These are phyloP conservation scores for Hipposideros armiger DNA, from an alignment of 2,113 vertebrate species.

Conservation along the genomic window DNA sequence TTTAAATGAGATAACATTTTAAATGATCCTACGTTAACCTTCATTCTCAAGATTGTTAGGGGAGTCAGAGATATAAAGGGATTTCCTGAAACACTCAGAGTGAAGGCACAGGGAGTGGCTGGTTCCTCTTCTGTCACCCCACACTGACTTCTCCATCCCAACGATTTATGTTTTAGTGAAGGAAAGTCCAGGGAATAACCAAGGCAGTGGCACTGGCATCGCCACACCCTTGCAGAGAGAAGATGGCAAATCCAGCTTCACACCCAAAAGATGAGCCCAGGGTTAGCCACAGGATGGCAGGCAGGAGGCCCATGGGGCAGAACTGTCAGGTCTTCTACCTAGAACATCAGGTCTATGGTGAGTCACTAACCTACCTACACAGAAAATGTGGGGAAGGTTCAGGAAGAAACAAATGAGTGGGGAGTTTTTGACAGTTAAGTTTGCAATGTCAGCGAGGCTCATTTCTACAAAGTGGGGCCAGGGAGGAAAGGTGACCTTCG, in stretches of 20 bases:
- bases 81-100: background rate
- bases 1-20: background rate
- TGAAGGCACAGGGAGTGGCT: background rate
- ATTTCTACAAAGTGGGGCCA: background rate
- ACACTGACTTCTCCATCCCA: background rate
- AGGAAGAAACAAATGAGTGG: background rate
- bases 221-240: background rate
- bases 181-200: background rate
- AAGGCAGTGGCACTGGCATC: background rate
- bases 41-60: background rate
- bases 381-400: background rate
- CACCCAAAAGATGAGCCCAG: background rate
- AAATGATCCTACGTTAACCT: background rate
- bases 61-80: background rate
- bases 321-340: background rate
- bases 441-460: background rate
- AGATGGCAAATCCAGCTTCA: background rate
- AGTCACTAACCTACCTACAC: background rate
- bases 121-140: background rate
- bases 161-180: background rate
- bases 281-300: too few relatives aligned
- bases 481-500: background rate
- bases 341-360: background rate
- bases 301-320: background rate
- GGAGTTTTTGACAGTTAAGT: background rate